These are phyloP conservation scores for Cottoperca gobio DNA, from an alignment of 2,797 vertebrate genomes.

Conservation along the genomic window DNA sequence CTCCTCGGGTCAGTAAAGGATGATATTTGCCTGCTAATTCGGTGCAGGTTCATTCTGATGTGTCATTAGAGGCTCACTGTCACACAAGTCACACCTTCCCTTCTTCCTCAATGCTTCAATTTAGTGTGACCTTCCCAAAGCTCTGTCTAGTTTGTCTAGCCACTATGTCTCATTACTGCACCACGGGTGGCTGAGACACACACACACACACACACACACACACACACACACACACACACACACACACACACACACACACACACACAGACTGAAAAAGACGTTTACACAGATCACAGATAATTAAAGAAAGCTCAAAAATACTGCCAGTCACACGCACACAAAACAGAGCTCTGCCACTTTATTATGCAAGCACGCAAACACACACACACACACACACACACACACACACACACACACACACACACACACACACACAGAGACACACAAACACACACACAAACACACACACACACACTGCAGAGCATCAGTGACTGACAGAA, in stretches of 20 bases:
- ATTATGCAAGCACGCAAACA: slow-evolving; percentile 1
- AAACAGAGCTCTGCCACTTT: slow-evolving; percentile 15
- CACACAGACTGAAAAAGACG: neutral
- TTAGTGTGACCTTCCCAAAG: slow-evolving; percentile 75
- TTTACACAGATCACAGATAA: slow-evolving; percentile 50
- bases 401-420: slow-evolving; percentile 15
- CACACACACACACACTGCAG: neutral
- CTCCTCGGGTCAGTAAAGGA: slow-evolving; percentile 32
- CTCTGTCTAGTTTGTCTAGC: slow-evolving; percentile 68
- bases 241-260: neutral
- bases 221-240: neutral
- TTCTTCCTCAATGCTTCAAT: slow-evolving; percentile 61
- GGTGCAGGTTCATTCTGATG: slow-evolving; percentile 56
- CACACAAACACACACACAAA: slow-evolving; percentile 6
- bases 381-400: neutral
- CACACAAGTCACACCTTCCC: slow-evolving; percentile 49
- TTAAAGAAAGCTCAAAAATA: slow-evolving; percentile 48
- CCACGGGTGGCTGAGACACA: slow-evolving; percentile 50
- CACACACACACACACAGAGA: slow-evolving; percentile 1
- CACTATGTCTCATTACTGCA: slow-evolving; percentile 77
- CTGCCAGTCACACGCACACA: slow-evolving; percentile 46
- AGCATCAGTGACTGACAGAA: slow-evolving; percentile 59
- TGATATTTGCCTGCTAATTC: slow-evolving; percentile 52
- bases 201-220: slow-evolving; percentile 15
- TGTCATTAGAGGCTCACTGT: slow-evolving; percentile 54